Evolutionary conservation across 2,888 invertebrate species (phyloP), one percentile per base, ranked within the genome.

Genomic region (Osedax fenrisi): DNA sequence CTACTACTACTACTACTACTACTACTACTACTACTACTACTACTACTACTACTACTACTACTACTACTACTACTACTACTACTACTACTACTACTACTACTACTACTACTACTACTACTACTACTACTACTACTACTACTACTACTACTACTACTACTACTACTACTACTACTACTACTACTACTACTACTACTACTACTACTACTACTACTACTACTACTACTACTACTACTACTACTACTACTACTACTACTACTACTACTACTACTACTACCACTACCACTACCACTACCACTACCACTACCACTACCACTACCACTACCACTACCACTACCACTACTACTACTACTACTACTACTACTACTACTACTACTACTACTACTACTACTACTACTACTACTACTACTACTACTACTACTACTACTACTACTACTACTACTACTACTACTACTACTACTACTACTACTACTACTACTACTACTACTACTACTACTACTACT

Each of bases 171-270:
- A 67, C 67, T 13, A 10, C 67, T 67, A 67, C 67, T 23, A 21
- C 67, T 67, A 67, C 67, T 67, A 67, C 67, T 67, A 67, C 67
- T 67, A 67, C 67, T 67, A 67, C 67, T 67, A 67, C 67, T 67
- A 67, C 67, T 67, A 67, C 67, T 23, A 67, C 22, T 67, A 67
- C 67, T 67, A 67, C 67, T 67, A 67, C 67, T 67, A 67, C 67
- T 67, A 67, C 67, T 67, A 67, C 67, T 67, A 67, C 67, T 21
- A 24, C 67, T 67, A 67, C 67, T 67, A 24, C 67, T 67, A 67
- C 67, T 21, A 67, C 67, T n/a, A n/a, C n/a, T 67, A 67, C 67
- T 67, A 10, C 67, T 67, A 67, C 67, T 67, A 10, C 67, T 67
- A 24, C 25, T 67, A 10, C 67, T 67, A 67, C 3, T 67, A 67